Evolutionary conservation across 2,888 invertebrate species (phyloP).

Genomic region (Papilio elwesi): DNA sequence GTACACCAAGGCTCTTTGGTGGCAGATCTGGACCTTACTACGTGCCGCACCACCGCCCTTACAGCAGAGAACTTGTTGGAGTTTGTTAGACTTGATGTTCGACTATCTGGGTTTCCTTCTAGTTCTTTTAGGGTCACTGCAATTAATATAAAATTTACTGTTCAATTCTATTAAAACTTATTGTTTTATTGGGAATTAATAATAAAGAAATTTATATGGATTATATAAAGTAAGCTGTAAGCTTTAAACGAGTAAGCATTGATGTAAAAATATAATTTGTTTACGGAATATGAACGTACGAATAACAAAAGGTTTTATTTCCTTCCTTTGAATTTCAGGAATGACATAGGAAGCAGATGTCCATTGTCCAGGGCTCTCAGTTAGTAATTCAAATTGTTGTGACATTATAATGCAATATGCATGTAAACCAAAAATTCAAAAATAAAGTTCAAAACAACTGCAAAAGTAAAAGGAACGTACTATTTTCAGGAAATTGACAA

Average conservation of each 20-base stretch:
- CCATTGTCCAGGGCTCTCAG: slow-evolving; percentile 73
- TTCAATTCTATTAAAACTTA: too few species aligned
- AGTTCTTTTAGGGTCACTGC: slow-evolving; percentile 76
- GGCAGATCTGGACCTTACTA: slow-evolving; percentile 63
- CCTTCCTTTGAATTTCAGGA: slow-evolving; percentile 76
- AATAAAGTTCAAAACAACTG: not conserved
- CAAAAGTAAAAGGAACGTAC: not conserved
- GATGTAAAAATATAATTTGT: not conserved
- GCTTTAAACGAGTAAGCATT: not conserved
- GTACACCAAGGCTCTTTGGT: slow-evolving; percentile 61
- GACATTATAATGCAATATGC: slow-evolving; percentile 58
- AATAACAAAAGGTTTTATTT: slow-evolving; percentile 76
- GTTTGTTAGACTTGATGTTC: slow-evolving; percentile 70
- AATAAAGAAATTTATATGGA: not conserved
- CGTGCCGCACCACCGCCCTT: slow-evolving; percentile 69
- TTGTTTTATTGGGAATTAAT: too few species aligned
- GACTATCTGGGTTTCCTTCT: slow-evolving; percentile 74
- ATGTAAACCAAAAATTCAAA: not conserved
- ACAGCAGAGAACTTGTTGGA: slow-evolving; percentile 73
- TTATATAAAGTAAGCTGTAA: not conserved
- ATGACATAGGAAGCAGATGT: slow-evolving; percentile 62
- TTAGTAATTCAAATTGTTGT: slow-evolving; percentile 72
- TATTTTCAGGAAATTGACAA: not conserved
- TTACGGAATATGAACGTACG: slow-evolving; percentile 58
- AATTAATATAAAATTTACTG: slow-evolving; percentile 33